Evolutionary conservation across 2,797 vertebrate species (phyloP).

Genomic region (Otolemur crassicaudatus): DNA sequence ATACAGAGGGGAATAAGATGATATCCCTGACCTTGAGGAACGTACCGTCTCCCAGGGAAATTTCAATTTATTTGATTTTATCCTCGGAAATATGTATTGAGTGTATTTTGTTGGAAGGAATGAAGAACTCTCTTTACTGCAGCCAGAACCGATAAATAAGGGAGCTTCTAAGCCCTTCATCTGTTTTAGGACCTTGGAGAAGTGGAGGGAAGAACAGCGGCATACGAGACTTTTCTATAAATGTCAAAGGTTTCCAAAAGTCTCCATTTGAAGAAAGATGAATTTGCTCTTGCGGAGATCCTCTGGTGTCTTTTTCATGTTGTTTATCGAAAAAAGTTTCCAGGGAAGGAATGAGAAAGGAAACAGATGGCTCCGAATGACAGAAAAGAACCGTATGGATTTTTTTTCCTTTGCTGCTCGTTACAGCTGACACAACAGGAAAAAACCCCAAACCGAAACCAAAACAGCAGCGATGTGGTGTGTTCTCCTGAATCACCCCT

Average conservation of each 20-base stretch:
- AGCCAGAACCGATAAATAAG: not conserved
- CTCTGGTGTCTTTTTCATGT: not conserved
- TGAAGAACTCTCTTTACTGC: not conserved
- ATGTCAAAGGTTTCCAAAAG: not conserved
- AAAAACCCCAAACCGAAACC: too few relatives aligned
- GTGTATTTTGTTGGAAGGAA: not conserved
- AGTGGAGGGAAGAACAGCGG: not conserved
- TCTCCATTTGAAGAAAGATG: not conserved
- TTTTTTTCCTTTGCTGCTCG: not conserved
- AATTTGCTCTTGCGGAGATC: not conserved
- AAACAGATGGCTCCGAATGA: not conserved
- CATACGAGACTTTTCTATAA: not conserved
- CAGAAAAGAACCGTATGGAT: not conserved
- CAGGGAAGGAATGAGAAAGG: slow-evolving; percentile 10
- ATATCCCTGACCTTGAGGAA: not conserved
- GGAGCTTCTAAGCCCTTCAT: not conserved
- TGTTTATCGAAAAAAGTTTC: slow-evolving; percentile 21
- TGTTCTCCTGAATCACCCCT: not conserved
- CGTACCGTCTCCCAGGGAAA: not conserved
- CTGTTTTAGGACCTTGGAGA: not conserved
- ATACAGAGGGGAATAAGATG: not conserved
- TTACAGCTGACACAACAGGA: not conserved
- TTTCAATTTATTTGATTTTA: not conserved
- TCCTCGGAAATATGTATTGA: not conserved
- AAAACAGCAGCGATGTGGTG: not conserved